Evolutionary conservation across 2,797 vertebrate genomes (phyloP), one percentile per base, ranked within the genome.

Genomic region (Borostomias antarcticus): DNA sequence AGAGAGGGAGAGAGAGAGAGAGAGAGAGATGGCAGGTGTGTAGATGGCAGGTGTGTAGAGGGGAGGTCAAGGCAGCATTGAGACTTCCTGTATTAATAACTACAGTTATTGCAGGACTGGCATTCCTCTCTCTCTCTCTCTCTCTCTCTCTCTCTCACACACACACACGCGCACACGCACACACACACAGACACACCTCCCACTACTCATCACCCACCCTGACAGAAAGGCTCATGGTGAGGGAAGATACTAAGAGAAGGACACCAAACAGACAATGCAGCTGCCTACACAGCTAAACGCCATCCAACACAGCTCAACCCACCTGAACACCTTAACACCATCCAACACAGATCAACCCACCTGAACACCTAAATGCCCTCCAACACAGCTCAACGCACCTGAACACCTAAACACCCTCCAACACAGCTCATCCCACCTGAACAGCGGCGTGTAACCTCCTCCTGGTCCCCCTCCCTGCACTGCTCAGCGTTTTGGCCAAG

Each of bases 21-120:
- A n/a, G n/a, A n/a, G n/a, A n/a, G n/a, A n/a, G n/a, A n/a, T n/a
- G n/a, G n/a, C n/a, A n/a, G n/a, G n/a, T n/a, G n/a, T n/a, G n/a
- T n/a, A 62, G 61, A 70, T 53, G 66, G 56, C 28, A 69, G 72
- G 70, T 76, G 62, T 73, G 66, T 15, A 28, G 47, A 58, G 48
- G 19, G 58, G 23, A 15, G 58, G 64, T 21, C n/a, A 15, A 37
- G 25, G 68, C 28, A 59, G 58, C 23, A 59, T 48, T 53, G 53
- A 58, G 33, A 53, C 56, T 37, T 28, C 47, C 54, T 59, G 62
- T 58, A 62, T 70, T 70, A 74, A 74, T 71, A 69, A 68, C 62
- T 59, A 53, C 58, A 57, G 70, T 51, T 64, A 73, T 70, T 64
- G 62, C 37, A 48, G 60, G 56, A 37, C 64, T 60, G 64, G 61